A percentile compares a stretch with the other conserved stretches of the same genome.
Evolutionary conservation across 53 echinoderm and acorn worm species (phyloP).

Genomic region (Paelopatides confundens): DNA sequence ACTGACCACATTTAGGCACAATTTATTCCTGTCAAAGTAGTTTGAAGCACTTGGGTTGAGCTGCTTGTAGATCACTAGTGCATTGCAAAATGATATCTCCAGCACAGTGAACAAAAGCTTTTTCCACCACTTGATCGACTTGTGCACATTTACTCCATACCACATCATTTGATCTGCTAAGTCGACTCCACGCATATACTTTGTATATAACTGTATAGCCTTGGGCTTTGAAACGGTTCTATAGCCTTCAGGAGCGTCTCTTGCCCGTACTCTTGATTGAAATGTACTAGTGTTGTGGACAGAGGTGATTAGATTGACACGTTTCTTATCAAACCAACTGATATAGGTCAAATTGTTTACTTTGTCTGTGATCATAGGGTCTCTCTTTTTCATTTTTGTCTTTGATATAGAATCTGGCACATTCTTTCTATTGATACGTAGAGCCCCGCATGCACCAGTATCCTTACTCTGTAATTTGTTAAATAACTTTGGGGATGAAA

Average conservation of each 20-base stretch:
- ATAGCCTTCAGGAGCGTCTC: not conserved
- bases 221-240: not conserved
- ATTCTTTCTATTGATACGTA: not conserved
- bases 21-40: not conserved
- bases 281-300: conserved; percentile 3
- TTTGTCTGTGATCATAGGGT: not conserved
- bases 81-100: conserved; percentile 8
- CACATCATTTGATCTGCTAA: conserved; percentile 12
- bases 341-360: conserved; percentile 24
- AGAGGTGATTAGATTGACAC: conserved; percentile 9
- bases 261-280: not conserved
- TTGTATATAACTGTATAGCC: not conserved
- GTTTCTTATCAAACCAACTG: conserved; percentile 8
- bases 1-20: not conserved
- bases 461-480: not conserved
- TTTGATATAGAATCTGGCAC: not conserved
- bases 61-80: conserved; percentile 1
- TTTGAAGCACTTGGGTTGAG: not conserved
- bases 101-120: not conserved
- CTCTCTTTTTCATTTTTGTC: conserved; percentile 22
- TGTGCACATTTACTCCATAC: not conserved
- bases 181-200: conserved; percentile 11
- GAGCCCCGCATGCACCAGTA: conserved; percentile 16
- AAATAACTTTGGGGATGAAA: not conserved
- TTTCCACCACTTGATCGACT: conserved; percentile 20